phyloP scores from a whole-genome alignment of 2,113 vertebrate species.

The Prolemur simus region DNA sequence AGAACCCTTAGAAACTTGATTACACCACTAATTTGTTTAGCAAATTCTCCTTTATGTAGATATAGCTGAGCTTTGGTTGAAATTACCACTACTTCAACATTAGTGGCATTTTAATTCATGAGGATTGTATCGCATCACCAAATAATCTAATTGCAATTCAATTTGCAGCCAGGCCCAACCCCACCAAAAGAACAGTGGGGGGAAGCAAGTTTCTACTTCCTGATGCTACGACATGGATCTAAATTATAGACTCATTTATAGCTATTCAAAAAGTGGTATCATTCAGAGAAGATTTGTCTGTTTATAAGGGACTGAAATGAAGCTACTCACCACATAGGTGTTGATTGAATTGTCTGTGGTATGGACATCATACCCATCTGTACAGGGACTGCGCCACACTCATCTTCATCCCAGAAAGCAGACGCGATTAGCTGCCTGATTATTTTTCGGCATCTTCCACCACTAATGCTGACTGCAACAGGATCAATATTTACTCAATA shows the following conservation, averaged over 20 bases:
- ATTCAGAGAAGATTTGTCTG: neutral
- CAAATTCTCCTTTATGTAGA: neutral
- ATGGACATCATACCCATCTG: neutral
- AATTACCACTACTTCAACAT: neutral
- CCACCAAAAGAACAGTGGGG: neutral
- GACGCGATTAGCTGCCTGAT: conserved; percentile 37
- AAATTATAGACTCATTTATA: neutral
- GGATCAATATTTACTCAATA: conserved; percentile 70
- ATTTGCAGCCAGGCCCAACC: neutral
- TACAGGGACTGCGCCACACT: neutral
- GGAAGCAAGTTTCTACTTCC: neutral
- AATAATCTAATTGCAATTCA: conserved; percentile 22
- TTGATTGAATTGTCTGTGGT: conserved; percentile 38
- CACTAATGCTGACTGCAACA: conserved; percentile 61
- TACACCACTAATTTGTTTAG: neutral
- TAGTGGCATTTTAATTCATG: neutral
- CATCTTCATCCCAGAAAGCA: neutral
- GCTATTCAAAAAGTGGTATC: neutral
- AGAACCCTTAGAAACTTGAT: neutral
- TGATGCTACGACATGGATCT: neutral
- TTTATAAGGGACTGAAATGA: neutral
- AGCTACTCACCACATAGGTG: neutral
- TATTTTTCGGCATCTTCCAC: conserved; percentile 39
- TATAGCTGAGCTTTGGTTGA: neutral
- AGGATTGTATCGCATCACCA: neutral